These are phyloP conservation scores for Echinometra lucunter DNA, from an alignment of 53 echinoderm and acorn worm species.

Conservation along the genomic window DNA sequence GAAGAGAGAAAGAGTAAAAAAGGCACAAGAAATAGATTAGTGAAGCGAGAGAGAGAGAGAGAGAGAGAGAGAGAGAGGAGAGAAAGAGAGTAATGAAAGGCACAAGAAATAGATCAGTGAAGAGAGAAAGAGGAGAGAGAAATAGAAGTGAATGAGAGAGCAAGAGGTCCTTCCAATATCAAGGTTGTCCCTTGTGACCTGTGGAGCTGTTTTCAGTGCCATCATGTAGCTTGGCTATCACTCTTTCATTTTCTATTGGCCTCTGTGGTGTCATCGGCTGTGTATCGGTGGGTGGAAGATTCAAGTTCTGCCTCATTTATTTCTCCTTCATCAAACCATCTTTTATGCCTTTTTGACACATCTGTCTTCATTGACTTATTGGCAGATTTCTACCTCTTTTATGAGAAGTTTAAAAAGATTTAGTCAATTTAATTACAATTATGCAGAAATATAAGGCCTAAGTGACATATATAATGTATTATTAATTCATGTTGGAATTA, in stretches of 20 bases:
- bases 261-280: slow-evolving; percentile 48
- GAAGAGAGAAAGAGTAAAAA: not conserved
- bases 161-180: slow-evolving; percentile 50
- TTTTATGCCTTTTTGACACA: slow-evolving; percentile 36
- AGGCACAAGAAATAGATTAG: not conserved
- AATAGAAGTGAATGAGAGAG: not conserved
- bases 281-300: slow-evolving; percentile 49
- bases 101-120: not conserved
- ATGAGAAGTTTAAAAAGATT: not conserved
- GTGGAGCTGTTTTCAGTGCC: slow-evolving; percentile 22
- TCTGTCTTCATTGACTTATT: slow-evolving; percentile 41
- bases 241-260: slow-evolving; percentile 38
- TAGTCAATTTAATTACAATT: not conserved
- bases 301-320: slow-evolving; percentile 52
- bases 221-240: slow-evolving; percentile 48
- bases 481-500: too few relatives aligned
- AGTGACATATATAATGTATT: not conserved
- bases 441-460: not conserved
- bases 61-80: slow-evolving; percentile 19
- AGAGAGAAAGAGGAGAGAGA: not conserved
- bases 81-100: not conserved
- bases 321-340: slow-evolving; percentile 42
- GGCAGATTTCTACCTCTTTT: not conserved
- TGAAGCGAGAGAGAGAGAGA: not conserved
- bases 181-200: slow-evolving; percentile 32